Percentiles rank a stretch among this genome's conserved stretches.
phyloP scores from a whole-genome alignment of 2,888 invertebrate genomes.

The Oscheius sp. region DNA sequence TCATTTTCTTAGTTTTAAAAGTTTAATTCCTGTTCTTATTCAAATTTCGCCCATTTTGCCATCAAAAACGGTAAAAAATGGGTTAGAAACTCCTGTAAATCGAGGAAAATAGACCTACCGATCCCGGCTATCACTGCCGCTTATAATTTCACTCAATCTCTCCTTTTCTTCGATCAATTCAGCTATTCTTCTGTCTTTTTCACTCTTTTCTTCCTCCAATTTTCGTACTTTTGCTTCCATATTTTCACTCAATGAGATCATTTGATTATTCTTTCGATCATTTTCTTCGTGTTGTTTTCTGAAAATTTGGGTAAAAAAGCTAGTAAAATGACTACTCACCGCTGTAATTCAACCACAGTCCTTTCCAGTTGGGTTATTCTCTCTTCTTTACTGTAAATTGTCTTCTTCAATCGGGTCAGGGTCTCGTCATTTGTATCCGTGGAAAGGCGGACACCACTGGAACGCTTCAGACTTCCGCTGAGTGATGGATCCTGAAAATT shows the following conservation, averaged over 20 bases:
- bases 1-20: too few species aligned
- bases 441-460: slow-evolving; percentile 31
- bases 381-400: slow-evolving; percentile 64
- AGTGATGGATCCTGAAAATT: slow-evolving; percentile 43
- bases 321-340: slow-evolving; percentile 34
- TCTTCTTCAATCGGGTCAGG: slow-evolving; percentile 58
- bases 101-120: background rate
- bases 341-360: slow-evolving; percentile 61
- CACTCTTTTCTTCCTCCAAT: slow-evolving; percentile 49
- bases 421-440: slow-evolving; percentile 45
- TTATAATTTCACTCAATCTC: slow-evolving; percentile 32
- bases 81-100: too few species aligned
- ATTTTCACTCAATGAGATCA: slow-evolving; percentile 48
- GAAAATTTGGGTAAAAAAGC: slow-evolving; percentile 1
- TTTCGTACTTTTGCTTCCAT: slow-evolving; percentile 48
- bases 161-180: slow-evolving; percentile 42
- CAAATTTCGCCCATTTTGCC: too few species aligned
- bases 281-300: slow-evolving; percentile 52
- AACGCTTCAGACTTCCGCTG: slow-evolving; percentile 52
- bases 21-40: too few species aligned
- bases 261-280: slow-evolving; percentile 46
- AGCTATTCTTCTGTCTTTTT: slow-evolving; percentile 45
- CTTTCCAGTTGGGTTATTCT: slow-evolving; percentile 66
- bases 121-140: slow-evolving; percentile 23
- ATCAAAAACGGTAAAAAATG: too few species aligned